A percentile compares a stretch with the other conserved stretches of the same genome.
phyloP scores from a whole-genome alignment of 2,797 vertebrate genomes.

The Gila robusta region DNA sequence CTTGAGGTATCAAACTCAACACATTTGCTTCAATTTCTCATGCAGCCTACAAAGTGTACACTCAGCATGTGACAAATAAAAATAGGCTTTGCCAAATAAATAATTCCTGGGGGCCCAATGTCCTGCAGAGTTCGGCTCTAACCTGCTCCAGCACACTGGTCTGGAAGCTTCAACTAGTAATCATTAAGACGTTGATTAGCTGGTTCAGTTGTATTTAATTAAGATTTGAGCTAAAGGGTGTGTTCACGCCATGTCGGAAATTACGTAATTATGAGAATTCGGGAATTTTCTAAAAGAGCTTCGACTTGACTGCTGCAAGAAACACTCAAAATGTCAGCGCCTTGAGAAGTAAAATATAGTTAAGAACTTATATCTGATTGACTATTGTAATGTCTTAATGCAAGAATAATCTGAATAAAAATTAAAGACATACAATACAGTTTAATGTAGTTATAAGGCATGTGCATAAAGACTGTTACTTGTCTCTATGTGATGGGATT shows the following conservation, averaged over 20 bases:
- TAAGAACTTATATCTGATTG: background rate
- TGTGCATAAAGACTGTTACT: background rate
- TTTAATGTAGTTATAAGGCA: background rate
- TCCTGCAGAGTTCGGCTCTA: background rate
- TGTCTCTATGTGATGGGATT: too few species aligned
- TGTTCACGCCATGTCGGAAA: background rate
- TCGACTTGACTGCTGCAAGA: background rate
- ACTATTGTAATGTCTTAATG: background rate
- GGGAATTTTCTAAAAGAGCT: background rate
- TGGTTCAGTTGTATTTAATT: background rate
- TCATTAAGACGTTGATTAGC: background rate
- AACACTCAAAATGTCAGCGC: background rate
- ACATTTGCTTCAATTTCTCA: background rate
- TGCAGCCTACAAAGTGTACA: background rate
- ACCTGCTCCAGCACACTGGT: background rate
- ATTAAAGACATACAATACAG: background rate
- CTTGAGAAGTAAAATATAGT: background rate
- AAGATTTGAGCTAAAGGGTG: background rate
- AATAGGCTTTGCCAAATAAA: background rate
- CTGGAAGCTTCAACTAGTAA: background rate
- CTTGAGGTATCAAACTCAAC: slow-evolving; percentile 5
- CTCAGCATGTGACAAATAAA: slow-evolving; percentile 17
- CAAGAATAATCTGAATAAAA: background rate
- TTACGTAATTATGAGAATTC: background rate
- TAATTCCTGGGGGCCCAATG: background rate